A percentile compares a stretch with the other conserved stretches of the same genome.
phyloP scores from a whole-genome alignment of 1,140 invertebrate genomes.

The Platyscapa corneri region DNA sequence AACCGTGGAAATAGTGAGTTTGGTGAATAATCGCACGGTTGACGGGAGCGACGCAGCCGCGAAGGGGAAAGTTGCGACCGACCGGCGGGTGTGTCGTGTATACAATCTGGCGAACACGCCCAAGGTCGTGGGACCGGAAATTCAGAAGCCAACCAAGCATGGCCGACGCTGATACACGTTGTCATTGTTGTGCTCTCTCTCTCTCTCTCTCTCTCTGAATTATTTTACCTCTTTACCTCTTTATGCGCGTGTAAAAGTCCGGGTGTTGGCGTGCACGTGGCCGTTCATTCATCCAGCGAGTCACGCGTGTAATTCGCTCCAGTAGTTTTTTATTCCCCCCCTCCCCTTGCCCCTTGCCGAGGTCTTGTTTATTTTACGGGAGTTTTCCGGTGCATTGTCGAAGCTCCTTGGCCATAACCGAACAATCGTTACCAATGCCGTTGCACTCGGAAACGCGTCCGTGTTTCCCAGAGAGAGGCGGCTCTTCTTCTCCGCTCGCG shows the following conservation, averaged over 20 bases:
- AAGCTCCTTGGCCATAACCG: neutral
- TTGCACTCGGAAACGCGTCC: neutral
- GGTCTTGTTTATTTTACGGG: conserved; percentile 1
- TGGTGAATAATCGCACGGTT: neutral
- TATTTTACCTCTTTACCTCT: neutral
- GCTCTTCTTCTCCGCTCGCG: neutral
- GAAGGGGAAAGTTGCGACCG: neutral
- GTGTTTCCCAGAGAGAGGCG: neutral
- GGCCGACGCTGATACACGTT: conserved; percentile 35
- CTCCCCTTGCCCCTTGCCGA: neutral
- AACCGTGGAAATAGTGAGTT: no score
- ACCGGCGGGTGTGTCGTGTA: neutral
- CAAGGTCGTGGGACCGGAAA: conserved; percentile 55
- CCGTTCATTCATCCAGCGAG: conserved; percentile 2
- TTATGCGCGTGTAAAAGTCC: neutral
- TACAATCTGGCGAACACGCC: neutral
- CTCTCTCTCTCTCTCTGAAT: no score
- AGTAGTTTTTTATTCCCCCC: neutral
- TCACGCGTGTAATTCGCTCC: neutral
- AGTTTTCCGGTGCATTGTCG: conserved; percentile 41
- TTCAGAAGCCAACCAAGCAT: conserved; percentile 23
- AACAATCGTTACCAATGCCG: neutral
- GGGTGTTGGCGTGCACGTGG: neutral
- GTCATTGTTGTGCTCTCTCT: neutral
- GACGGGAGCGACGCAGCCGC: neutral